Conservation (phyloP, 1,140 invertebrate genomes). For the Pteromalus puparum region DNA sequence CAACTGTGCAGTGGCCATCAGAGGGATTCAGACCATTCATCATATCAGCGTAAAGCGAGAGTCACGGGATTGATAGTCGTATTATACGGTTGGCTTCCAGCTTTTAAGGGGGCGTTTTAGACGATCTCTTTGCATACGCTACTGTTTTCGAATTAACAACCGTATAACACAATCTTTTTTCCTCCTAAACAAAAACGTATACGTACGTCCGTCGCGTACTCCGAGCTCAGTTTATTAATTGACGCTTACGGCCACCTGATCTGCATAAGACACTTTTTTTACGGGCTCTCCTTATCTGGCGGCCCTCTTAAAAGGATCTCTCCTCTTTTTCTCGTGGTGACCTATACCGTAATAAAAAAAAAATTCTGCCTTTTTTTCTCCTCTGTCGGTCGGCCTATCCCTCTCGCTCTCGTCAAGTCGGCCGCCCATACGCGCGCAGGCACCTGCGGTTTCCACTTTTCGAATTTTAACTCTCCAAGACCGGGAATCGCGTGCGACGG, state of each 20-base stretch:
- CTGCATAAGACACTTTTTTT: slow-evolving; percentile 48
- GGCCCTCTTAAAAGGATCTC: slow-evolving; percentile 47
- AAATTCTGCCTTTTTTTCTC: slow-evolving; percentile 34
- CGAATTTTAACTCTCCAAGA: slow-evolving; percentile 37
- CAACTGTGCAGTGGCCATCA: slow-evolving; percentile 45
- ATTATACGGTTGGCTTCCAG: slow-evolving; percentile 53
- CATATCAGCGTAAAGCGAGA: slow-evolving; percentile 51
- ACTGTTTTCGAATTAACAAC: too few species aligned
- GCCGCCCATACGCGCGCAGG: neutral
- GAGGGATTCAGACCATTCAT: slow-evolving; percentile 63
- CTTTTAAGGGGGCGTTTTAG: slow-evolving; percentile 55
- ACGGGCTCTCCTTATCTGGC: slow-evolving; percentile 39
- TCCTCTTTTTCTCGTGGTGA: neutral
- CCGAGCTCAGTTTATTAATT: slow-evolving; percentile 41
- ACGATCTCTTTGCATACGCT: neutral
- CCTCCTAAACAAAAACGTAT: neutral
- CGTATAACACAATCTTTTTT: too few species aligned
- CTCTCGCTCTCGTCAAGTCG: slow-evolving; percentile 10
- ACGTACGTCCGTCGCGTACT: too few species aligned
- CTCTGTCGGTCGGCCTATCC: neutral
- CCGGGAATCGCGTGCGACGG: slow-evolving; percentile 43
- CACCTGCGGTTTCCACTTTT: slow-evolving; percentile 51
- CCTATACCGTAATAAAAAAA: slow-evolving; percentile 53
- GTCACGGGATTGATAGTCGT: slow-evolving; percentile 46
- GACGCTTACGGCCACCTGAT: slow-evolving; percentile 19